Evolutionary conservation across 2,113 vertebrate species (phyloP), one percentile per base, ranked within the genome.

Genomic region (Sialia sialis): DNA sequence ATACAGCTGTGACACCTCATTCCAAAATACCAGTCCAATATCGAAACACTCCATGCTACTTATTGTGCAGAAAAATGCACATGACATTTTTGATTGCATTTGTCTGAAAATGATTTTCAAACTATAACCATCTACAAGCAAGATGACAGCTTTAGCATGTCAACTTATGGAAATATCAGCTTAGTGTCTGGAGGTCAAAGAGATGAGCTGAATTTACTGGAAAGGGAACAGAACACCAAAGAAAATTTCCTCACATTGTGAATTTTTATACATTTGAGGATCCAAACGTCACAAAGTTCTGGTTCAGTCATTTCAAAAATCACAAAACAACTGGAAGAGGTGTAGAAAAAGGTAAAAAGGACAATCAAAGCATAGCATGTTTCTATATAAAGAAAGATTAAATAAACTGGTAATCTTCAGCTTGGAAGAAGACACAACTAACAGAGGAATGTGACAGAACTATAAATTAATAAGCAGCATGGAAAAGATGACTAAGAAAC

Each of bases 401-500:
- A 93, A 79, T 60, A 92, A 79, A 82, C n/a, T 59, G 11, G 48
- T 30, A 87, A 51, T 67, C 52, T 78, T 78, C 77, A 43, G 15
- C 55, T 64, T 75, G 23, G 91, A 87, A 84, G 84, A 92, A 74
- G 23, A 54, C 32, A 66, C 3, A 0, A 56, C 16, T 69, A 91
- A 64, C 8, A 29, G 32, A 78, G 48, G 52, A 85, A 85, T n/a
- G 27, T 68, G 52, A 82, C 62, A 79, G 86, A 85, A 82, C 15
- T 52, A 82, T 41, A 68, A 78, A 90, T 84, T 68, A 5, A 7
- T 59, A 78, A 84, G 43, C 0, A 0, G 29, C 48, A 63, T n/a
- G 64, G 94, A 89, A 91, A 89, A 89, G 11, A 84, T 81, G 41
- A 95, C 51, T 91, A 32, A 70, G 68, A 78, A 89, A 75, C 9